phyloP scores from a whole-genome alignment of 1,140 invertebrate species.

The Plodia interpunctella region DNA sequence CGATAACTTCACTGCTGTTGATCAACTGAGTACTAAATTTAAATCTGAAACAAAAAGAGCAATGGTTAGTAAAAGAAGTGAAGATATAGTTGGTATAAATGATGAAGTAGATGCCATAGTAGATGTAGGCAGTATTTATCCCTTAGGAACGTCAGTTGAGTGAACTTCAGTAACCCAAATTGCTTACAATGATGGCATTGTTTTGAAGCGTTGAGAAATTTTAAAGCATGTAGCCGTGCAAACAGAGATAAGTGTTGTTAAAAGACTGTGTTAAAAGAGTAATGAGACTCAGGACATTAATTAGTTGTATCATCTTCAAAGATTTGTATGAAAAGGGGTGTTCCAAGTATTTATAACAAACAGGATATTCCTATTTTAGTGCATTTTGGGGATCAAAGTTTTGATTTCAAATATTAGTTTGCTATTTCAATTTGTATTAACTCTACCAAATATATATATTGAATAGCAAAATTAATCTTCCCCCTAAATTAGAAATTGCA shows the following conservation, averaged over 20 bases:
- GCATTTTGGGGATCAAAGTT: no score
- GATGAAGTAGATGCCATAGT: slow-evolving; percentile 21
- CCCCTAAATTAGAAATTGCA: no score
- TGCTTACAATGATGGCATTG: slow-evolving; percentile 61
- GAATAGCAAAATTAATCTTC: no score
- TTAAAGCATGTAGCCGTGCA: slow-evolving; percentile 18
- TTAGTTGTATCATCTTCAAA: neutral
- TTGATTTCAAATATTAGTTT: no score
- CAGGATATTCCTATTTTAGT: no score
- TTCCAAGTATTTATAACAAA: neutral
- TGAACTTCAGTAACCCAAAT: slow-evolving; percentile 71
- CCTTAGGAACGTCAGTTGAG: slow-evolving; percentile 59
- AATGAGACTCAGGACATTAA: neutral
- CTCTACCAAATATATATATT: no score
- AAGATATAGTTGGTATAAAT: slow-evolving; percentile 11
- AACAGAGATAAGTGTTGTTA: neutral
- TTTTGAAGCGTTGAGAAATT: slow-evolving; percentile 53
- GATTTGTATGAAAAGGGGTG: neutral
- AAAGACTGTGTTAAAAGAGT: neutral
- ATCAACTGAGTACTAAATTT: neutral
- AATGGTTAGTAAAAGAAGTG: slow-evolving; percentile 32
- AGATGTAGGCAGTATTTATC: slow-evolving; percentile 44
- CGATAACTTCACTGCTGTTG: slow-evolving; percentile 27
- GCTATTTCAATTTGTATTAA: no score
- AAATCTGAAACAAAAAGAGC: slow-evolving; percentile 18